phyloP scores from a whole-genome alignment of 2,113 vertebrate genomes.

The Mola mola region DNA sequence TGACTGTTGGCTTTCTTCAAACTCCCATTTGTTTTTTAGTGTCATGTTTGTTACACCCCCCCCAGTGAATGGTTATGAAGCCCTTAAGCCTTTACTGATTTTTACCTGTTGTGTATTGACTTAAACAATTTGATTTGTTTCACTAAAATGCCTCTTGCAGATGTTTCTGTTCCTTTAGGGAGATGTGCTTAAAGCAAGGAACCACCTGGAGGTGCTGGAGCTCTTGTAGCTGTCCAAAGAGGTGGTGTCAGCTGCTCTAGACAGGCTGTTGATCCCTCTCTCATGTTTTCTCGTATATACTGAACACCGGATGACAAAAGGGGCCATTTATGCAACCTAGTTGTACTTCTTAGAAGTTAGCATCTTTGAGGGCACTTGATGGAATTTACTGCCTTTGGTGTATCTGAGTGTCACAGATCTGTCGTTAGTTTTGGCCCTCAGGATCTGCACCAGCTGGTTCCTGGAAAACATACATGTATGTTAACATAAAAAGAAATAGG shows the following conservation, averaged over 20 bases:
- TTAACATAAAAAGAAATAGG: too few relatives aligned
- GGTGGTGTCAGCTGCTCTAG: conserved; percentile 47
- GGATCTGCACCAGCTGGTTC: background rate
- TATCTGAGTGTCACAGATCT: background rate
- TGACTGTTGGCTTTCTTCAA: conserved; percentile 17
- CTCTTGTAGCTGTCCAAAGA: too few relatives aligned
- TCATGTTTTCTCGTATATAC: too few relatives aligned
- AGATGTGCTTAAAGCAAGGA: background rate
- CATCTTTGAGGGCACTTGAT: too few relatives aligned
- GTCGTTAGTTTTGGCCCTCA: background rate
- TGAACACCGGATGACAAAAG: too few relatives aligned
- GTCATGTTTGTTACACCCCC: conserved; percentile 18
- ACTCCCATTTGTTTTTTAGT: conserved; percentile 37
- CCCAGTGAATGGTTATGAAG: conserved; percentile 10
- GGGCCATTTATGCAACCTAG: too few relatives aligned
- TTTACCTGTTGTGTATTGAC: conserved; percentile 6
- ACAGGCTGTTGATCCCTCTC: conserved; percentile 13
- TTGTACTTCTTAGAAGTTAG: too few relatives aligned
- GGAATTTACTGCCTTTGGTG: background rate
- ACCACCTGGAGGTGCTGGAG: too few relatives aligned
- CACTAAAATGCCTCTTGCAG: background rate
- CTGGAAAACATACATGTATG: too few relatives aligned
- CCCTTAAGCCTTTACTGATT: conserved; percentile 11
- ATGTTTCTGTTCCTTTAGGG: background rate
- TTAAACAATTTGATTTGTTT: conserved; percentile 12